Base-by-base conservation (phyloP, 2,797 vertebrate species). In the Sebastes variabilis region DNA sequence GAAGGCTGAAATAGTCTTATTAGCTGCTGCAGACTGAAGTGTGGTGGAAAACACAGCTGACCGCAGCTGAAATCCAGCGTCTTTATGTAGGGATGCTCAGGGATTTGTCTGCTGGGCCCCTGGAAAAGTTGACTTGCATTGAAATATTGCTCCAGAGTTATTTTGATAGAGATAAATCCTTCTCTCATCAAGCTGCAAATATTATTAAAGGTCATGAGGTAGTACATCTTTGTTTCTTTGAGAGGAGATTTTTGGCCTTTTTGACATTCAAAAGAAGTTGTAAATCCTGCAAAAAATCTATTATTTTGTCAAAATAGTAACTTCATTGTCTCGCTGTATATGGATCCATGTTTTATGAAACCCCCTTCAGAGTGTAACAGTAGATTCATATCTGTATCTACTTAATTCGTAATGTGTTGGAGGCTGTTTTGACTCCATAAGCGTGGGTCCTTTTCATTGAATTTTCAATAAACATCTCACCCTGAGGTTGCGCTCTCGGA, bases 1-100 rank as follows among this genome's bases (percentile, higher is more conserved):
- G 91, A 88, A 79, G 84, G 92, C 86, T 93, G 93, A 93, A 93
- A 94, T 92, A 87, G 89, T 92, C 84, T 93, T 91, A 89, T 92
- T 91, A 93, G 92, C 91, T 85, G 82, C 91, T 88, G 90, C 86
- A 91, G 90, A 92, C 77, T 89, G 85, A 87, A 88, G 85, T 74
- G 67, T 79, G 83, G 72, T 56, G 81, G 76, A 88, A 88, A 93
- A 91, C 89, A 84, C 83, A 87, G 89, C 93, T 95, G 95, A 95
- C 92, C 89, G 70, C 93, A 94, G 93, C 93, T 92, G 72, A 87
- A 92, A 93, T 86, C 62, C 82, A 61, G 71, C n/a, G 6, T 75
- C 80, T 88, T 79, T 83, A 38, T 80, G 72, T 59, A 60, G 34
- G 55, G 75, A 73, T 71, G 83, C 85, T 86, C 18, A 0, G 85